Conservation (phyloP, 2,797 vertebrate species). For the Harpagifer antarcticus region DNA sequence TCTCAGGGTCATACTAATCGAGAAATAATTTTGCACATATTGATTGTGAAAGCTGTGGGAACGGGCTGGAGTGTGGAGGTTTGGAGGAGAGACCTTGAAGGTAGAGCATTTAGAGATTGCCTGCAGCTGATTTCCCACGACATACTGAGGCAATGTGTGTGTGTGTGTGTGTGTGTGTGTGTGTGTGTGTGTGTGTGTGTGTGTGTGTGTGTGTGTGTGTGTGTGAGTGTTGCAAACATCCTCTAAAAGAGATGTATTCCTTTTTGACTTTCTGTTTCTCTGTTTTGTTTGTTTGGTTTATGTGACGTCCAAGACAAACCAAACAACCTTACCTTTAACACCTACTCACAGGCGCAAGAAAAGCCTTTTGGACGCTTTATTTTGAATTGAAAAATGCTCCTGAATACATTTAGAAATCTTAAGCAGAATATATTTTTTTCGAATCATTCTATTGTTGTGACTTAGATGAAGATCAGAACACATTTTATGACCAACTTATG, state of each 20-base stretch:
- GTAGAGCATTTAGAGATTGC: constrained; percentile 37
- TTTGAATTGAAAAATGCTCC: neutral
- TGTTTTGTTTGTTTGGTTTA: constrained; percentile 5
- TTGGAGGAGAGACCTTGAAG: constrained; percentile 40
- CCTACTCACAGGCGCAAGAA: neutral
- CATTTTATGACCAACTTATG: too few species aligned
- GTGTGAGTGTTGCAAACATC: neutral
- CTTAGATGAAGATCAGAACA: too few species aligned
- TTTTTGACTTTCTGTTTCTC: constrained; percentile 5
- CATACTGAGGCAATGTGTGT: too few species aligned
- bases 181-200: constrained; percentile 1
- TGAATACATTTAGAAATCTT: neutral
- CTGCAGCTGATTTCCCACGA: constrained; percentile 32
- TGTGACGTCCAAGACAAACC: neutral
- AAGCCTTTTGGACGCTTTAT: neutral
- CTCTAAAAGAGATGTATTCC: neutral
- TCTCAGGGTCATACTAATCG: constrained; percentile 68
- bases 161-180: constrained; percentile 1
- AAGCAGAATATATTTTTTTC: neutral
- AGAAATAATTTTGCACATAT: constrained; percentile 83
- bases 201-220: constrained; percentile 4
- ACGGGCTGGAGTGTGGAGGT: constrained; percentile 25
- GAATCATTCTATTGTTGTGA: neutral
- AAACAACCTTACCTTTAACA: neutral
- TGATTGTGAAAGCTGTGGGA: constrained; percentile 58